Conservation (phyloP, 2,113 vertebrate genomes). For the Etheostoma spectabile region DNA sequence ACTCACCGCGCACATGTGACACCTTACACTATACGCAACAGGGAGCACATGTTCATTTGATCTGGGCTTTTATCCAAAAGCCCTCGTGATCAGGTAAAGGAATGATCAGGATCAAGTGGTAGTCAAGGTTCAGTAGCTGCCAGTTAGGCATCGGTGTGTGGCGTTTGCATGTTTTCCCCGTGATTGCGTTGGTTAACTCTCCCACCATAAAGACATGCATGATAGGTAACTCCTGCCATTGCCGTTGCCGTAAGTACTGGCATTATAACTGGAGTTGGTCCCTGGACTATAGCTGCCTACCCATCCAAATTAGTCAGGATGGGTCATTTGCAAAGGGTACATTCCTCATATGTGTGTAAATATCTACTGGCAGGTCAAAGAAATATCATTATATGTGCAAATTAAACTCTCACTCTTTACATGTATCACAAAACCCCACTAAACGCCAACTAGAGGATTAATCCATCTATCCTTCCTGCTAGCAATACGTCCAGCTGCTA, state of each 20-base stretch:
- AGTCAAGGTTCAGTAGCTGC: neutral
- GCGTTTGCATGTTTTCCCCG: too few species aligned
- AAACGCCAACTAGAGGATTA: conserved; percentile 10
- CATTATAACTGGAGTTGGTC: too few species aligned
- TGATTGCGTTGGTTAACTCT: too few species aligned
- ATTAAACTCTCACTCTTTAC: neutral
- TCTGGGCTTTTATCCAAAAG: conserved; percentile 23
- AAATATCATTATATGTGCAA: neutral
- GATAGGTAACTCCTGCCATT: too few species aligned
- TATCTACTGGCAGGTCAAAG: too few species aligned
- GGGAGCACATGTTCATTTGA: neutral
- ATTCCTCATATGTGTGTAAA: too few species aligned
- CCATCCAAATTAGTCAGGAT: too few species aligned
- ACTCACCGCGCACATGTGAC: neutral
- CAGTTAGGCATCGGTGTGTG: neutral
- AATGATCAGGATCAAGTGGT: conserved; percentile 8
- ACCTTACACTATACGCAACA: neutral
- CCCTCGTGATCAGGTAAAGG: conserved; percentile 19
- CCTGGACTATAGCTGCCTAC: too few species aligned
- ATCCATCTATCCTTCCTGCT: conserved; percentile 9
- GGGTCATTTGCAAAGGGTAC: too few species aligned
- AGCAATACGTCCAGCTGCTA: neutral
- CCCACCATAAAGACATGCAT: too few species aligned
- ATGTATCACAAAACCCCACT: conserved; percentile 18
- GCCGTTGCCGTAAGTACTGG: too few species aligned